Evolutionary conservation across 2,113 vertebrate genomes (phyloP), one percentile per base, ranked within the genome.

Genomic region (Ceuthmochares aereus): DNA sequence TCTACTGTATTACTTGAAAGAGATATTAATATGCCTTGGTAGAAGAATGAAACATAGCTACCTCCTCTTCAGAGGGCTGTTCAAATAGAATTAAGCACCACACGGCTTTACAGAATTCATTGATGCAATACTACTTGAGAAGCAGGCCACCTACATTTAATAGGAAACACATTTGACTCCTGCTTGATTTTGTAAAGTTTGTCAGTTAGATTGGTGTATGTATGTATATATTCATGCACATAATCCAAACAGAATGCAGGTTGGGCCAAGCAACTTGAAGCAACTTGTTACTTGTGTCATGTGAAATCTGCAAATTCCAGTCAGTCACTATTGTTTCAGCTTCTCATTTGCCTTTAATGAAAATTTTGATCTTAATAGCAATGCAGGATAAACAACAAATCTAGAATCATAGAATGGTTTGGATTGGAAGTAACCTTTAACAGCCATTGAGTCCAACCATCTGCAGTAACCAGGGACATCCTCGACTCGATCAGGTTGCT

Each of bases 91-190:
- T 60, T 25, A 69, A 86, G 34, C 32, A 2, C 45, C 43, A 1
- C 19, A 12, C 36, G 62, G 64, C 87, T 89, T 66, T 36, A 45
- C 62, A 19, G 36, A 81, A 52, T 32, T 15, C 54, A 26, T 37
- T 32, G 90, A 10, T 67, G 58, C 59, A 14, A 3, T 19, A 16
- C 64, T 52, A 40, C 84, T 82, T 20, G 86, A 56, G 89, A 49
- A 45, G 78, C 84, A 77, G 95, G 87, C 93, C 94, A 92, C 95
- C 87, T 90, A 20, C 22, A 2, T 32, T 23, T 93, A 93, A 93
- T 74, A 3, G 63, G 87, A 88, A 96, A 29, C 93, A 87, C 69
- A 66, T 95, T 95, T 11, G 70, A n/a, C 75, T 85, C 70, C 37
- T 56, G 37, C 62, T 59, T 58, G 37, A 14, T 40, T 23, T 52